Evolutionary conservation across 2,888 invertebrate genomes (phyloP).

Genomic region (Pristionchus mayeri): DNA sequence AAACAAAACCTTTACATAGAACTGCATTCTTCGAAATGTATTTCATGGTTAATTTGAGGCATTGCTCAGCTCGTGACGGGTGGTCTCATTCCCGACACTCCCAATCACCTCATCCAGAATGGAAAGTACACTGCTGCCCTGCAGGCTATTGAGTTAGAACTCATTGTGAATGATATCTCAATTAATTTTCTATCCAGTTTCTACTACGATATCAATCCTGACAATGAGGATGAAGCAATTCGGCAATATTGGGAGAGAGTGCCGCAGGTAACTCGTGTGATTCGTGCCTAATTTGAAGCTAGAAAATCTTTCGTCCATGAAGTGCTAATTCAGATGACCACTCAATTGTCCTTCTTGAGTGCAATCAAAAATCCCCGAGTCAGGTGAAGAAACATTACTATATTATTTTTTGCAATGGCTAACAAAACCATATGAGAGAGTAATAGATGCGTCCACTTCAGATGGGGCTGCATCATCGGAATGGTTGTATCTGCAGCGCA

Average conservation of each 20-base stretch:
- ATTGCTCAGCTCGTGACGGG: slow-evolving; percentile 55
- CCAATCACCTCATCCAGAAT: slow-evolving; percentile 64
- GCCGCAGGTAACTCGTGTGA: slow-evolving; percentile 53
- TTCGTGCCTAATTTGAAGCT: neutral
- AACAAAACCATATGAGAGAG: neutral
- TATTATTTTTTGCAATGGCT: neutral
- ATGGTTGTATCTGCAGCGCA: slow-evolving; percentile 70
- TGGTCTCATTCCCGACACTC: slow-evolving; percentile 66
- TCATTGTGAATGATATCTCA: no score
- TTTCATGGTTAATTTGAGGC: slow-evolving; percentile 45
- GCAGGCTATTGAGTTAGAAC: slow-evolving; percentile 61
- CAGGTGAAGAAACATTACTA: neutral
- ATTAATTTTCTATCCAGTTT: slow-evolving; percentile 55
- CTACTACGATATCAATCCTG: slow-evolving; percentile 65
- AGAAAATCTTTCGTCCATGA: neutral
- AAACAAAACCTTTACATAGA: no score
- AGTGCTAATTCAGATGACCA: slow-evolving; percentile 56
- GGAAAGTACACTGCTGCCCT: slow-evolving; percentile 62
- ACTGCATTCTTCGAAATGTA: no score
- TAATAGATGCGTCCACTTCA: slow-evolving; percentile 51
- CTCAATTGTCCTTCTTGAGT: slow-evolving; percentile 59
- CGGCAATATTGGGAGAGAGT: slow-evolving; percentile 67
- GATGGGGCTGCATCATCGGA: slow-evolving; percentile 66
- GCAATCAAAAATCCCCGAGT: slow-evolving; percentile 49
- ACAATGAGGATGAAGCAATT: slow-evolving; percentile 66